Percentiles rank a stretch among this genome's conserved stretches.
Evolutionary conservation across 2,113 vertebrate species (phyloP).

Genomic region (Esox niger): DNA sequence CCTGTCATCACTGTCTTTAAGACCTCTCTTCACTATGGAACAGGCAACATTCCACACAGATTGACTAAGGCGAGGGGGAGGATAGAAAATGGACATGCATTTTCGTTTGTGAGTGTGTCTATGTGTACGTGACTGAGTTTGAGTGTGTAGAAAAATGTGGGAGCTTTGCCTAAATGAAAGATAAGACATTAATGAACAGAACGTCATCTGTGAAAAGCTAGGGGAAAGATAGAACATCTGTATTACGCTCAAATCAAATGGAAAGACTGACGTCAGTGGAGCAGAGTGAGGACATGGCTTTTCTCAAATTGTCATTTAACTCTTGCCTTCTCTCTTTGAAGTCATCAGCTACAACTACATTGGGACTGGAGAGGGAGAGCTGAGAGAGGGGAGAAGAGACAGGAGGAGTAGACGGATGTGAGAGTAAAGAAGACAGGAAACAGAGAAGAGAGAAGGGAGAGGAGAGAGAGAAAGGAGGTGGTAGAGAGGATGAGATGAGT

Average conservation of each 20-base stretch:
- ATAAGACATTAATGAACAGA: background rate
- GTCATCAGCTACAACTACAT: background rate
- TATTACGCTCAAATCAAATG: too few relatives aligned
- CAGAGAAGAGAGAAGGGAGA: background rate
- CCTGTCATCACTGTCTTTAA: slow-evolving; percentile 46
- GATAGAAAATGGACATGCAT: background rate
- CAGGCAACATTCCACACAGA: slow-evolving; percentile 46
- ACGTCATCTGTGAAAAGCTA: background rate
- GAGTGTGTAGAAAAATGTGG: background rate
- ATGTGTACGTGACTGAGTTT: background rate
- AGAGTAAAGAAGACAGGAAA: too few relatives aligned
- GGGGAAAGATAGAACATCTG: background rate
- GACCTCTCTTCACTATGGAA: slow-evolving; percentile 26
- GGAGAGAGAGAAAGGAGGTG: too few relatives aligned
- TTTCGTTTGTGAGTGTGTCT: background rate
- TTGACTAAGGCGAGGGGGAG: slow-evolving; percentile 14
- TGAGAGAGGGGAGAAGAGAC: too few relatives aligned
- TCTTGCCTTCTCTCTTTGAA: background rate
- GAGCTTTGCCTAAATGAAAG: slow-evolving; percentile 3
- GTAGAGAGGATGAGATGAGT: too few relatives aligned
- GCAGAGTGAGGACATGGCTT: background rate
- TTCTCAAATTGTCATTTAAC: background rate
- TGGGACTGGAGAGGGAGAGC: too few relatives aligned
- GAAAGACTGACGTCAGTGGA: background rate
- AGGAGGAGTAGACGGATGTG: too few relatives aligned